Conservation (phyloP, 2,113 vertebrate species). For the Ammospiza caudacuta region DNA sequence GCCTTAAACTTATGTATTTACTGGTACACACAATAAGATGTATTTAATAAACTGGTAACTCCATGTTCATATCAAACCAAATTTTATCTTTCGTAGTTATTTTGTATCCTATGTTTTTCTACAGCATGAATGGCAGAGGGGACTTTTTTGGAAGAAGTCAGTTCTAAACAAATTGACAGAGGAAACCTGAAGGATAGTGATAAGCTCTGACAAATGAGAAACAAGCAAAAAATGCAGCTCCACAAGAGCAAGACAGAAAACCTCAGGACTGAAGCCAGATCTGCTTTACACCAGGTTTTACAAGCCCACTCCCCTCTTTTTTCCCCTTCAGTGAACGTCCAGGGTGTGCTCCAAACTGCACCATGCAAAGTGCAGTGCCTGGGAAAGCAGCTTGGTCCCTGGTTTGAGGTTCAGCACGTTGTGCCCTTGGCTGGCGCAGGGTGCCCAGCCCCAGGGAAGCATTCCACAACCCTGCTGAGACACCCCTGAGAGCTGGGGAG, state of each 20-base stretch:
- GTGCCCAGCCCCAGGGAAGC: background rate
- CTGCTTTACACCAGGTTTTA: background rate
- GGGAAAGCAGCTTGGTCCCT: background rate
- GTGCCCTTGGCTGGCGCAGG: background rate
- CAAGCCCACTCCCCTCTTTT: background rate
- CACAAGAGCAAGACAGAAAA: background rate
- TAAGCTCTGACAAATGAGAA: background rate
- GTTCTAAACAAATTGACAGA: background rate
- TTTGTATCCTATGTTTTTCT: background rate
- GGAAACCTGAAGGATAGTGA: background rate
- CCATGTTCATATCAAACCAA: background rate
- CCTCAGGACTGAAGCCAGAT: background rate
- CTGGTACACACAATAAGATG: background rate
- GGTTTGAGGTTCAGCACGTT: background rate
- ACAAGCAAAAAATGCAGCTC: background rate
- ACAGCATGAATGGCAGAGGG: background rate
- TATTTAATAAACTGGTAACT: background rate
- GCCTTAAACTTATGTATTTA: background rate
- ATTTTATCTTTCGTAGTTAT: background rate
- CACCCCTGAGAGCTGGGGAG: background rate
- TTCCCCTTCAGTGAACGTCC: background rate
- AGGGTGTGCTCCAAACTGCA: background rate
- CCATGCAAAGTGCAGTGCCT: accelerated
- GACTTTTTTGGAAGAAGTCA: background rate
- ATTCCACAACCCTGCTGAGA: background rate